phyloP scores from a whole-genome alignment of 2,797 vertebrate genomes.

The Malacoraja senta region DNA sequence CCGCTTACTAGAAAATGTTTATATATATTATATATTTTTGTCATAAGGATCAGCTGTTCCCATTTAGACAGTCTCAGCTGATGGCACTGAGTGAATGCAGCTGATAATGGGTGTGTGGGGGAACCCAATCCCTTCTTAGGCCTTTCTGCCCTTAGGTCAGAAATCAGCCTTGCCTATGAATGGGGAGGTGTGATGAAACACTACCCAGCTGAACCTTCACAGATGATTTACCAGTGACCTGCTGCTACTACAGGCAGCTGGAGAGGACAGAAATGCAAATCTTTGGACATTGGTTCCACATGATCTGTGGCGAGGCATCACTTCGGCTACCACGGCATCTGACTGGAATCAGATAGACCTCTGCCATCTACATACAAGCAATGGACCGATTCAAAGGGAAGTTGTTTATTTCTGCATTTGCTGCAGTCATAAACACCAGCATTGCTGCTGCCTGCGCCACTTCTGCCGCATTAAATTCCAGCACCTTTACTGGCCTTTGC shows the following conservation, averaged over 20 bases:
- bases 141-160: slow-evolving; percentile 50
- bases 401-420: slow-evolving; percentile 75
- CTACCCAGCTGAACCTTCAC: slow-evolving; percentile 60
- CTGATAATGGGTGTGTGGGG: slow-evolving; percentile 53
- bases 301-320: slow-evolving; percentile 56
- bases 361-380: slow-evolving; percentile 64
- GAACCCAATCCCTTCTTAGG: slow-evolving; percentile 53
- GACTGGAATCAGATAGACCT: slow-evolving; percentile 60
- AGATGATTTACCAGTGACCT: slow-evolving; percentile 60
- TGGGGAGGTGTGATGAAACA: slow-evolving; percentile 58
- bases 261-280: slow-evolving; percentile 67
- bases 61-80: slow-evolving; percentile 37
- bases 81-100: slow-evolving; percentile 41
- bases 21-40: not conserved
- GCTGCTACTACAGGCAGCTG: slow-evolving; percentile 53
- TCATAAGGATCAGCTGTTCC: slow-evolving; percentile 29
- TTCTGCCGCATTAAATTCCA: slow-evolving; percentile 71
- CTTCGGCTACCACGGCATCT: slow-evolving; percentile 58
- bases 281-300: slow-evolving; percentile 60
- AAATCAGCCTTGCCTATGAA: slow-evolving; percentile 56
- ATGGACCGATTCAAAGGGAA: slow-evolving; percentile 62
- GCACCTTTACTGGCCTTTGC: slow-evolving; percentile 55
- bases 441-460: slow-evolving; percentile 62
- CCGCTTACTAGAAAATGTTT: slow-evolving; percentile 36
- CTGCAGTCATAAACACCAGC: slow-evolving; percentile 73